Evolutionary conservation across 2,113 vertebrate genomes (phyloP).

Genomic region (Puntigrus tetrazona): DNA sequence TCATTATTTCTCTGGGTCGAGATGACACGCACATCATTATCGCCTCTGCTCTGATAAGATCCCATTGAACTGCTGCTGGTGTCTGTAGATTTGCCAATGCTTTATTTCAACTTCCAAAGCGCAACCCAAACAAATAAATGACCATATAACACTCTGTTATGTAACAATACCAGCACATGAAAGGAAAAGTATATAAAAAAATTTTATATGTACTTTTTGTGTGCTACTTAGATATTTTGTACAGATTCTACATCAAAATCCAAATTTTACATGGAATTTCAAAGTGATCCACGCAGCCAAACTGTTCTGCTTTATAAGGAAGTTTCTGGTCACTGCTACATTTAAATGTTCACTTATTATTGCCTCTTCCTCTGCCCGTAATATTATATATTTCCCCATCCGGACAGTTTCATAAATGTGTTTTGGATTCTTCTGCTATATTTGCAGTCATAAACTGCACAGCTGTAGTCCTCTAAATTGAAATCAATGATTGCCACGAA

Average conservation of each 20-base stretch:
- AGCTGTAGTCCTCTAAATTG: constrained; percentile 77
- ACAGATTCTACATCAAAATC: background rate
- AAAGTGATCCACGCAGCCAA: background rate
- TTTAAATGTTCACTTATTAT: constrained; percentile 7
- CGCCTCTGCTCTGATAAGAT: background rate
- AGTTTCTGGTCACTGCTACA: background rate
- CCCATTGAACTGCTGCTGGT: background rate
- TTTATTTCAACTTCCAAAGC: background rate
- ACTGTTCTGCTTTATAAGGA: background rate
- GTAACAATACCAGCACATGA: background rate
- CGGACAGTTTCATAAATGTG: constrained; percentile 6
- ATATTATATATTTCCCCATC: background rate
- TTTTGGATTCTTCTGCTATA: constrained; percentile 18
- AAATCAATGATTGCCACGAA: constrained; percentile 82
- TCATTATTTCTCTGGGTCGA: background rate
- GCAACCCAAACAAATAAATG: background rate
- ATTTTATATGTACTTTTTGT: background rate
- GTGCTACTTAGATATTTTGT: background rate
- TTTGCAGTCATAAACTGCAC: constrained; percentile 46
- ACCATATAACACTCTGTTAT: background rate
- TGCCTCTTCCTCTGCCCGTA: background rate
- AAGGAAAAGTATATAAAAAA: background rate
- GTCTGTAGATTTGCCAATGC: background rate
- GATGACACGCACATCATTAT: constrained; percentile 8
- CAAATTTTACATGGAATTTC: too few relatives aligned